These are phyloP conservation scores for Drosophila neocordata DNA, from an alignment of 1,140 invertebrate genomes.

Conservation along the genomic window DNA sequence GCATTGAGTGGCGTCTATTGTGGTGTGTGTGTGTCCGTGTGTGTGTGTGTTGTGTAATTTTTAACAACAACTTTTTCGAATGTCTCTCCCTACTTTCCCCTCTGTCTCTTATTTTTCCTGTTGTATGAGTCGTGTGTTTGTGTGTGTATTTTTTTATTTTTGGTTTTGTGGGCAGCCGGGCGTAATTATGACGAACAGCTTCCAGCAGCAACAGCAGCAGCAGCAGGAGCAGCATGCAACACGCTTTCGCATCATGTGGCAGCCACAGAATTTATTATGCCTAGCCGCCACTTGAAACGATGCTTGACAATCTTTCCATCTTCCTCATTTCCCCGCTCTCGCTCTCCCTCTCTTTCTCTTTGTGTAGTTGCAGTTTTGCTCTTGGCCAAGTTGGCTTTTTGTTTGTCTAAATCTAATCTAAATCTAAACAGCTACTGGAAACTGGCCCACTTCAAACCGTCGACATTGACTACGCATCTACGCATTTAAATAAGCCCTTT, in stretches of 20 bases:
- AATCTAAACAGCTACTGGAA: slow-evolving; percentile 42
- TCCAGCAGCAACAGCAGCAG: slow-evolving; percentile 39
- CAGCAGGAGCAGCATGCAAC: slow-evolving; percentile 46
- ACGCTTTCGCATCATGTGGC: slow-evolving; percentile 54
- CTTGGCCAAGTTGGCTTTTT: slow-evolving; percentile 57
- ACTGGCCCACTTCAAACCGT: slow-evolving; percentile 48
- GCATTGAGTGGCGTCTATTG: slow-evolving; percentile 55
- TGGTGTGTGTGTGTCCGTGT: slow-evolving; percentile 21
- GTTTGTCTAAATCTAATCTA: slow-evolving; percentile 54
- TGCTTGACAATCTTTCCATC: slow-evolving; percentile 46
- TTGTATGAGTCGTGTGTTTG: slow-evolving; percentile 9
- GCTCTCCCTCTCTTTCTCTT: slow-evolving; percentile 13
- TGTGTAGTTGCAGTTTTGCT: slow-evolving; percentile 54
- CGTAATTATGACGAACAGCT: slow-evolving; percentile 72
- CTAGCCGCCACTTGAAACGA: slow-evolving; percentile 61
- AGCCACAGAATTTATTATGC: slow-evolving; percentile 73
- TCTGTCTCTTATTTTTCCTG: background rate
- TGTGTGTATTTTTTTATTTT: slow-evolving; percentile 20
- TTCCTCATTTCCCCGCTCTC: background rate
- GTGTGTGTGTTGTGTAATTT: slow-evolving; percentile 68
- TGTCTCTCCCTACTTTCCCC: slow-evolving; percentile 44
- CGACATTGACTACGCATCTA: slow-evolving; percentile 58
- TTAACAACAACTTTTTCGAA: slow-evolving; percentile 77
- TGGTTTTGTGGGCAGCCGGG: slow-evolving; percentile 60
- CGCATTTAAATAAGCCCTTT: slow-evolving; percentile 68